These are phyloP conservation scores for Ctenopoma multispine DNA, from an alignment of 2,797 vertebrate species.

Conservation along the genomic window DNA sequence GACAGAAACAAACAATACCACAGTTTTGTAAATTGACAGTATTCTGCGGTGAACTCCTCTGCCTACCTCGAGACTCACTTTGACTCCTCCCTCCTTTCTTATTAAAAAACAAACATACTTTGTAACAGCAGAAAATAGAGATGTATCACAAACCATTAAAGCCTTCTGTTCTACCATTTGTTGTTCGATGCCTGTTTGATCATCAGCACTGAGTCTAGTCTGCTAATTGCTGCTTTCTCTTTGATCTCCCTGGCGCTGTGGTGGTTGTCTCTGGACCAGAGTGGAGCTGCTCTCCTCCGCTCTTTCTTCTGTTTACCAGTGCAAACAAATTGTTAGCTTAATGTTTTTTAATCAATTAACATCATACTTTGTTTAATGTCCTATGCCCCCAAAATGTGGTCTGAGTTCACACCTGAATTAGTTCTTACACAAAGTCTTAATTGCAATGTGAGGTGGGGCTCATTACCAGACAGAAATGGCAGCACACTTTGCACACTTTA, in stretches of 20 bases:
- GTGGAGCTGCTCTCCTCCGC: slow-evolving; percentile 22
- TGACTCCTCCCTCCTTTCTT: slow-evolving; percentile 27
- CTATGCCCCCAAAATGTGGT: slow-evolving; percentile 12
- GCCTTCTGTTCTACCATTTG: slow-evolving; percentile 60
- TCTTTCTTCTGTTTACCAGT: slow-evolving; percentile 43
- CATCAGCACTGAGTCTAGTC: slow-evolving; percentile 28
- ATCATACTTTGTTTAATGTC: slow-evolving; percentile 29
- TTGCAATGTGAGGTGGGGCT: neutral
- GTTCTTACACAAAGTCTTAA: slow-evolving; percentile 14
- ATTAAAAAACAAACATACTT: slow-evolving; percentile 27
- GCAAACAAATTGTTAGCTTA: slow-evolving; percentile 59
- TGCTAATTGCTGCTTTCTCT: slow-evolving; percentile 64
- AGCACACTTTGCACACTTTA: slow-evolving; percentile 12
- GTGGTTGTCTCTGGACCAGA: slow-evolving; percentile 51
- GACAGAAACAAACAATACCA: slow-evolving; percentile 35
- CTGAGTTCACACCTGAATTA: slow-evolving; percentile 19
- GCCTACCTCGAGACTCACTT: slow-evolving; percentile 6
- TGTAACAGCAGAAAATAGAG: slow-evolving; percentile 45
- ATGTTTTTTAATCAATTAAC: slow-evolving; percentile 56
- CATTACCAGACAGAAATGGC: slow-evolving; percentile 14
- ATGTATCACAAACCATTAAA: slow-evolving; percentile 56
- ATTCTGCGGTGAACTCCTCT: slow-evolving; percentile 20
- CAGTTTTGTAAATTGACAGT: slow-evolving; percentile 31
- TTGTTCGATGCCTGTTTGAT: slow-evolving; percentile 57
- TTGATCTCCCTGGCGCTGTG: slow-evolving; percentile 51